Conservation (phyloP, 2,888 invertebrate genomes). For the Cantharis rufa region DNA sequence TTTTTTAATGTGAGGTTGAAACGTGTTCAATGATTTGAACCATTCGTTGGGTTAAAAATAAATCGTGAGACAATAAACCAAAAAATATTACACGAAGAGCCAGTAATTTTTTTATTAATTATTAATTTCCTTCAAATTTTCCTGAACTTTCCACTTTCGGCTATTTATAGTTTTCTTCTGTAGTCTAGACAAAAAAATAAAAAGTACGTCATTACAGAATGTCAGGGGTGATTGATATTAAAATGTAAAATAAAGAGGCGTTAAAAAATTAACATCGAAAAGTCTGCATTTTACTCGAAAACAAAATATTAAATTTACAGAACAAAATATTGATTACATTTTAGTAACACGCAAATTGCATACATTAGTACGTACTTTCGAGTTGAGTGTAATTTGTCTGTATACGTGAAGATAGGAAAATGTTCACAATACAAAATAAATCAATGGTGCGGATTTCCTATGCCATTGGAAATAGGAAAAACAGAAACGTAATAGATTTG, state of each 20-base stretch:
- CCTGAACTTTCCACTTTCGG: no score
- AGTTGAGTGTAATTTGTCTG: background rate
- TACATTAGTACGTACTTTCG: background rate
- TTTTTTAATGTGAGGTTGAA: background rate
- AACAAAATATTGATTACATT: background rate
- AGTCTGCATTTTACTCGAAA: background rate
- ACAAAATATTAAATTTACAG: background rate
- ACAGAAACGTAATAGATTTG: no score
- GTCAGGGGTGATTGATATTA: background rate
- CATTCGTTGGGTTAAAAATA: background rate
- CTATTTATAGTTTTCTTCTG: background rate
- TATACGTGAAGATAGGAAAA: background rate
- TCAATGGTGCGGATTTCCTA: background rate
- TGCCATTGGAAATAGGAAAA: no score
- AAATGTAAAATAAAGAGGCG: background rate
- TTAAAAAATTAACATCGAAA: background rate
- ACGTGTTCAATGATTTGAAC: background rate
- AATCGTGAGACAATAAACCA: background rate
- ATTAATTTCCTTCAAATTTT: background rate
- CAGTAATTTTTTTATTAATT: background rate
- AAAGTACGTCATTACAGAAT: background rate
- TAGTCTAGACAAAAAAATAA: background rate
- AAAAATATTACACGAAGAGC: background rate
- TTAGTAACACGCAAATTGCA: background rate
- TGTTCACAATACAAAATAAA: background rate